Percentiles rank a stretch among this genome's conserved stretches.
Conservation (phyloP, 2,888 invertebrate species). For the Pseudococcus longispinus region DNA sequence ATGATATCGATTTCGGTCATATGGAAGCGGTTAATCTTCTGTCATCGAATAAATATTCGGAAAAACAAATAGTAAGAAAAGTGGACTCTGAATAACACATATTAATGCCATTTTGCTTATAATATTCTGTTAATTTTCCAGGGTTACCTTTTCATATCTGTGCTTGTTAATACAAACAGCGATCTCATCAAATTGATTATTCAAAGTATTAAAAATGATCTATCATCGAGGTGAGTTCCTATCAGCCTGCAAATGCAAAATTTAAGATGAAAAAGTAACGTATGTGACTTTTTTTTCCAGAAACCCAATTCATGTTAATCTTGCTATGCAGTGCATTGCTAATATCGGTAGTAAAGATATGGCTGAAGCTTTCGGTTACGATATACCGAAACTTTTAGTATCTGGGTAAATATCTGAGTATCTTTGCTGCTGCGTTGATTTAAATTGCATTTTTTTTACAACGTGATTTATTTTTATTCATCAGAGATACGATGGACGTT, state of each 20-base stretch:
- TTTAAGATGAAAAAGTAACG: not conserved
- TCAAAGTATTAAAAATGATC: constrained; percentile 98
- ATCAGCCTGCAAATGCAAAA: not conserved
- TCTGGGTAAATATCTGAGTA: constrained; percentile 74
- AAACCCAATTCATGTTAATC: constrained; percentile 97
- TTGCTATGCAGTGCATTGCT: constrained; percentile 98
- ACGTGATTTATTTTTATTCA: constrained; percentile 44
- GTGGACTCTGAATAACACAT: constrained; percentile 7
- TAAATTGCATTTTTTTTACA: not conserved
- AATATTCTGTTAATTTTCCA: constrained; percentile 64
- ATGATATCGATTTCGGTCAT: constrained; percentile 99
- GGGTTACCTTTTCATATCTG: constrained; percentile 99
- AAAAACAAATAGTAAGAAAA: constrained; percentile 93
- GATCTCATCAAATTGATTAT: constrained; percentile 99
- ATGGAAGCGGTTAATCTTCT: constrained; percentile 99
- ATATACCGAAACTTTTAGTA: constrained; percentile 97
- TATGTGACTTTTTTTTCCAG: constrained; percentile 60
- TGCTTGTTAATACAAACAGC: constrained; percentile 97
- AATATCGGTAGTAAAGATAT: constrained; percentile 99
- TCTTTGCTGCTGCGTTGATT: not conserved
- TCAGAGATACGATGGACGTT: constrained; percentile 96
- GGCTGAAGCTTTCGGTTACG: constrained; percentile 99
- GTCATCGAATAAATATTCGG: constrained; percentile 99
- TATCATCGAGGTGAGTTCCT: constrained; percentile 74
- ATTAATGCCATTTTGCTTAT: not conserved